Evolutionary conservation across 2,888 invertebrate genomes (phyloP), one percentile per base, ranked within the genome.

Genomic region (Lacanobia wlatinum): DNA sequence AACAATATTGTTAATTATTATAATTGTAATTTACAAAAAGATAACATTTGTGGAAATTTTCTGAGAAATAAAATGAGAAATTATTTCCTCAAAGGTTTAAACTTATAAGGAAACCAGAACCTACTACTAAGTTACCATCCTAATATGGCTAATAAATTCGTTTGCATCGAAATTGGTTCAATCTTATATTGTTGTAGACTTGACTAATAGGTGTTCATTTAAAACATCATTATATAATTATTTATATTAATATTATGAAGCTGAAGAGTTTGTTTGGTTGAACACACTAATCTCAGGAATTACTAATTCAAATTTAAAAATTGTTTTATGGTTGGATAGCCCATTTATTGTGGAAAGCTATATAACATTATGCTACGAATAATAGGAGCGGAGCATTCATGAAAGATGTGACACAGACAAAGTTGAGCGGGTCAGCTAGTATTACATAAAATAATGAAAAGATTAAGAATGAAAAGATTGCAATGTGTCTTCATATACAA

Each of bases 11-110:
- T 63, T 60, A 67, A 78, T 46, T 59, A 70, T 14, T 85, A 70
- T 84, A 84, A 73, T 83, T 72, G n/a, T 23, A 67, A 56, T 60
- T 63, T 28, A 79, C 21, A 58, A 50, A 8, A n/a, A 28, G 28
- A 61, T 48, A 64, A 60, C 53, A 82, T 69, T 50, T 46, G 38
- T 64, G 76, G 58, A 64, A 58, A 59, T 64, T 61, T 68, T 56
- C 46, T 56, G n/a, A 40, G 60, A 65, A 61, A 52, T 48, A 73
- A 64, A 55, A 62, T 46, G n/a, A 40, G 12, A 58, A 65, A 72
- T 46, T 16, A 21, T 64, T 71, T 53, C 46, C 21, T 43, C 56
- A 70, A n/a, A 23, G 10, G 6, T 28, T 55, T 67, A 34, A 12
- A 40, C 16, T 60, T 18, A 66, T 34, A 18, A 38, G 48, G 18